Base-by-base conservation (phyloP, 1,140 invertebrate species). In the Trachymyrmex septentrionalis region DNA sequence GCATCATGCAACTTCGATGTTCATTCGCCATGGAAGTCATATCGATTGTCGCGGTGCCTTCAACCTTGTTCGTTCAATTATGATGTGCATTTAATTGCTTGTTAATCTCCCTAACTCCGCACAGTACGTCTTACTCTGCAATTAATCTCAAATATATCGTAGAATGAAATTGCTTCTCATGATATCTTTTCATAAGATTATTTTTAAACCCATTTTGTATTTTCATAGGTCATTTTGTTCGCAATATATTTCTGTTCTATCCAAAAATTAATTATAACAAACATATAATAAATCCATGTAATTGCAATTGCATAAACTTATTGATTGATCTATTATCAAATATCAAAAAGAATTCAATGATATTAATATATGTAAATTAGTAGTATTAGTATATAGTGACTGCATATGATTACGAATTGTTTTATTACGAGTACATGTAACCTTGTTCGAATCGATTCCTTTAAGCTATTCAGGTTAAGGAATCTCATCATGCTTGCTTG, bases 1-100 rank as follows among this genome's bases (percentile, higher is more conserved):
- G 78, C 61, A 66, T 75, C 86, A 87, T 75, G 86, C 86, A 64
- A 87, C 63, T 53, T 72, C 86, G 61, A 87, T 87, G 85, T 55
- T 86, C 75, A 67, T 24, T 81, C 75, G 16, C 48, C 55, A 55
- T 59, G 7, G 24, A 53, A 30, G 66, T 61, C 10, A 53, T 24
- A 38, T 71, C 55, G 61, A 38, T 80, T 61, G 55, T 55, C 24
- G 30, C 30, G 38, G 7, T 48, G 7, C 21, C 38, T 69, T 9
- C 30, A 21, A 14, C 12, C 16, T 34, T n/a, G 2, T 48, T 48
- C 14, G n/a, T 55, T 48, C 19, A 53, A 21, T 86, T 67, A 48
- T 80, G 12, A 30, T 50, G 48, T 24, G n/a, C n/a, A 24, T 6
- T 76, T 76, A 44, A 76, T 75, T 85, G 57, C n/a, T n/a, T 30